Conservation (phyloP, 2,113 vertebrate genomes). For the Peromyscus californicus region DNA sequence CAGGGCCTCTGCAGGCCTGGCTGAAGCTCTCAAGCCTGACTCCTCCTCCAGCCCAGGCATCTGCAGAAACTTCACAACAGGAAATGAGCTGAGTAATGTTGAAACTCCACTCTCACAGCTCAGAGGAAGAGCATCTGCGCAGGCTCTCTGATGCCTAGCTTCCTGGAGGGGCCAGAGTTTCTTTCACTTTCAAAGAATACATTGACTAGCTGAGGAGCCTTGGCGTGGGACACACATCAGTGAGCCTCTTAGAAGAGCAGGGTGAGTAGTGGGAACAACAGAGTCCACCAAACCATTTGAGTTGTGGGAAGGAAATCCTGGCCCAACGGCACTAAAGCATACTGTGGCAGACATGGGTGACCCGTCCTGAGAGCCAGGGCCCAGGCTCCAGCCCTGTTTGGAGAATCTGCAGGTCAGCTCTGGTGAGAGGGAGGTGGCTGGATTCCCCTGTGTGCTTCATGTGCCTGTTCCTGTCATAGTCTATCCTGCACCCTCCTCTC, state of each 20-base stretch:
- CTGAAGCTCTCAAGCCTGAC: background rate
- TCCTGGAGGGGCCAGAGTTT: background rate
- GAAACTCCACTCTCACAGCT: rapidly evolving
- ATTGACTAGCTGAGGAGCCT: background rate
- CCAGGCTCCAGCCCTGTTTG: background rate
- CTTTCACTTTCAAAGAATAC: background rate
- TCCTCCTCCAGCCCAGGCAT: background rate
- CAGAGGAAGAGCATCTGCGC: background rate
- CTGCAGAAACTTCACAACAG: background rate
- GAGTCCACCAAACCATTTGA: too few relatives aligned
- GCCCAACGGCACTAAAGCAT: too few relatives aligned
- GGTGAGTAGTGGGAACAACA: background rate
- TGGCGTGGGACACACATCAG: rapidly evolving
- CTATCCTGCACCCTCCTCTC: too few relatives aligned
- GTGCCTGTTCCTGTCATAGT: too few relatives aligned
- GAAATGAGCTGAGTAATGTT: background rate
- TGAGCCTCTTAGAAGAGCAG: background rate
- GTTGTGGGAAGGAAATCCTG: background rate
- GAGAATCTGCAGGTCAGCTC: background rate
- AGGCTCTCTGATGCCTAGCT: background rate
- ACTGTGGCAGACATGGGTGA: background rate
- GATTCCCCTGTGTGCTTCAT: too few relatives aligned
- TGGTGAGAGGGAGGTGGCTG: too few relatives aligned
- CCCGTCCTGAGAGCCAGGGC: background rate
- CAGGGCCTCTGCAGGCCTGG: too few relatives aligned